Base-by-base conservation (phyloP, 2,888 invertebrate species). In the Ceraclea dissimilis region DNA sequence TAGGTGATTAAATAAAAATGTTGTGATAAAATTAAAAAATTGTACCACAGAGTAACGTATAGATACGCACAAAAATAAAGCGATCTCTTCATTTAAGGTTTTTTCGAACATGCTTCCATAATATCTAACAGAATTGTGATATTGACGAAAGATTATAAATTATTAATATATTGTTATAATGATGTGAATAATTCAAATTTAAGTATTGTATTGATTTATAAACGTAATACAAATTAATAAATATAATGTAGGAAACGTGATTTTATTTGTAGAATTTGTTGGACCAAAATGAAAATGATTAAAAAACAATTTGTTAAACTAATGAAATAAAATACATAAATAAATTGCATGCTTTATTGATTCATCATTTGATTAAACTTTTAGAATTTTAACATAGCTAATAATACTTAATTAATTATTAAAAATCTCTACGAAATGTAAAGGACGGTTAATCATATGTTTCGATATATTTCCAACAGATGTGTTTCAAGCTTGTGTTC, bases 111-210 rank as follows among this genome's bases (percentile, higher is more conserved):
- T 56, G 51, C 52, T 58, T 58, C 56, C 60, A 58, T 54, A 53
- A 44, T 60, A 60, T 58, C 58, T 53, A 58, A 56, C 58, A 58
- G 60, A 60, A 60, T 60, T 60, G 60, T 60, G 60, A 60, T 60
- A 60, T 52, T 49, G 5, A 31, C n/a, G 4, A 22, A 50, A 46
- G 2, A 34, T 17, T 10, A 16, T 4, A 49, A 13, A 22, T 21
- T 13, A 49, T n/a, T n/a, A 26, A 39, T 4, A 39, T 39, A 39
- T 8, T 39, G 17, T 18, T 11, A 47, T 47, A 11, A 13, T 20
- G 5, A 20, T 47, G 18, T 47, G 17, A 17, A 47, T 47, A 39
- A 8, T 39, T n/a, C 13, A 39, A 26, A 26, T 26, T 26, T 6
- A 6, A 26, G n/a, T n/a, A 26, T 26, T 26, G 10, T 6, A 26